Percentiles rank a stretch among this genome's conserved stretches.
Evolutionary conservation across 2,797 vertebrate species (phyloP).

Genomic region (Brotula barbata): DNA sequence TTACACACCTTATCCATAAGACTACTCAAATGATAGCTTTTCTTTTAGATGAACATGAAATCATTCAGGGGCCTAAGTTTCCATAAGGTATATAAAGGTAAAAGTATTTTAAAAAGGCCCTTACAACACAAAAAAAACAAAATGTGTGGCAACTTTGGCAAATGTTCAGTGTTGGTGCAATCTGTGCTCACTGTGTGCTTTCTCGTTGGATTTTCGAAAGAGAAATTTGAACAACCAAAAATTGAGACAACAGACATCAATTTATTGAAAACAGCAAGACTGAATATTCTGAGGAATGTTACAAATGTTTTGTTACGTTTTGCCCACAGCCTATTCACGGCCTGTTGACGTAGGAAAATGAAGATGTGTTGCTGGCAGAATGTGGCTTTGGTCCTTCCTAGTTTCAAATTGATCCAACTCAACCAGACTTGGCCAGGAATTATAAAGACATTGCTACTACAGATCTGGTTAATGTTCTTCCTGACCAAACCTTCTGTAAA

Average conservation of each 20-base stretch:
- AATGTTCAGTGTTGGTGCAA: no score
- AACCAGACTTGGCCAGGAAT: background rate
- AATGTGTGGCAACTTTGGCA: no score
- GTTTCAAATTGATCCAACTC: slow-evolving; percentile 15
- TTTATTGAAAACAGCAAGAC: slow-evolving; percentile 48
- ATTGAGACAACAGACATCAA: slow-evolving; percentile 5
- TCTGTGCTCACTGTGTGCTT: no score
- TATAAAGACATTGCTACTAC: slow-evolving; percentile 1
- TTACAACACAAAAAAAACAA: no score
- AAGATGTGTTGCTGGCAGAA: slow-evolving; percentile 21
- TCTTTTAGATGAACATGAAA: no score
- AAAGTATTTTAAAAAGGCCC: no score
- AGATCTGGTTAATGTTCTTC: slow-evolving; percentile 1
- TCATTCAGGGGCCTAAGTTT: no score
- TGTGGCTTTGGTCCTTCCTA: slow-evolving; percentile 25
- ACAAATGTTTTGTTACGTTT: slow-evolving; percentile 20
- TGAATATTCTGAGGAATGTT: slow-evolving; percentile 43
- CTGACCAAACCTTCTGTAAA: slow-evolving; percentile 26
- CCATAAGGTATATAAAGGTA: no score
- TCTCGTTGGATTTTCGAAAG: no score
- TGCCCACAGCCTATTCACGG: background rate
- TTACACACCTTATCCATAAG: no score
- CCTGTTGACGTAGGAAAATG: slow-evolving; percentile 6
- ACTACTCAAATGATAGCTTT: no score
- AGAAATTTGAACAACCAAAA: background rate